phyloP scores from a whole-genome alignment of 1,140 invertebrate genomes.

The Orussus abietinus region DNA sequence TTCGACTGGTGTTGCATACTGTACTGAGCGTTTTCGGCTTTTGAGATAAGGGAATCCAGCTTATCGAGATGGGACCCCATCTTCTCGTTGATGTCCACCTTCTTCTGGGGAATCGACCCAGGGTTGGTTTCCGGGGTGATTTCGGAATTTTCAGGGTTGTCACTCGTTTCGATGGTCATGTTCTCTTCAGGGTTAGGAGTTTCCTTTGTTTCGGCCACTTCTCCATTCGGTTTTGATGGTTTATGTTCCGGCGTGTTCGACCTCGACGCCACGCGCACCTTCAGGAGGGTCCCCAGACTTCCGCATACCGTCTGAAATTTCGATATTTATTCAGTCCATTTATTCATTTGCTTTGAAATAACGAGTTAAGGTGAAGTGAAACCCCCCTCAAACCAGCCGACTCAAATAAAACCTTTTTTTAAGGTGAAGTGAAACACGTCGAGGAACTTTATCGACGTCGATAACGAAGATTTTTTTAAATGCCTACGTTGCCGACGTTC shows the following conservation, averaged over 20 bases:
- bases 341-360: too few species aligned
- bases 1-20: conserved; percentile 68
- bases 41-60: conserved; percentile 58
- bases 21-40: conserved; percentile 64
- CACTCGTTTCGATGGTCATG: conserved; percentile 24
- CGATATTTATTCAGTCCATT: too few species aligned
- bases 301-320: conserved; percentile 64
- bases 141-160: conserved; percentile 47
- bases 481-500: too few species aligned
- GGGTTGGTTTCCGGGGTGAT: conserved; percentile 9
- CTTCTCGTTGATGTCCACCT: conserved; percentile 55
- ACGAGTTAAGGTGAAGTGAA: too few species aligned
- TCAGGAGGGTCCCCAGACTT: conserved; percentile 61
- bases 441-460: too few species aligned
- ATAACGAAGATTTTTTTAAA: too few species aligned
- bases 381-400: too few species aligned
- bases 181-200: conserved; percentile 35
- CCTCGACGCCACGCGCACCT: conserved; percentile 52
- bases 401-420: too few species aligned
- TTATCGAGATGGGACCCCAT: conserved; percentile 62
- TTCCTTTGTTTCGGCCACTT: too few species aligned
- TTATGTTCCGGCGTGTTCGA: conserved; percentile 39
- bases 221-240: too few species aligned
- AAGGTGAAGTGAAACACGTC: too few species aligned
- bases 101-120: conserved; percentile 22